Evolutionary conservation across 2,113 vertebrate genomes (phyloP).

Genomic region (Gadus chalcogrammus): DNA sequence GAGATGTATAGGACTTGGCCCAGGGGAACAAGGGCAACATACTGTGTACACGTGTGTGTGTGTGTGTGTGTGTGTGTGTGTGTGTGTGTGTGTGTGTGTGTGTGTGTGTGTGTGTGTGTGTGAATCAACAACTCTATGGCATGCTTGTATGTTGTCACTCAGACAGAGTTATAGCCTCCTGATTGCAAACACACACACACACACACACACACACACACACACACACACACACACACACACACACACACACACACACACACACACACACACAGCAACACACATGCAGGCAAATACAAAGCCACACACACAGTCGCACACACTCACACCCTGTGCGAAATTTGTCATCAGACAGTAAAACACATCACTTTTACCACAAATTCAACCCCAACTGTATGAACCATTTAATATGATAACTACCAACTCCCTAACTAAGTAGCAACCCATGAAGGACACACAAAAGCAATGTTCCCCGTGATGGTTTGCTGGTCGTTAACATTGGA

Average conservation of each 20-base stretch:
- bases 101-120: conserved; percentile 29
- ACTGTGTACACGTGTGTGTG: background rate
- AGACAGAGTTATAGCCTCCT: conserved; percentile 39
- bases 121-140: conserved; percentile 27
- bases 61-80: conserved; percentile 8
- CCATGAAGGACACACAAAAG: too few species aligned
- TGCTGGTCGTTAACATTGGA: too few species aligned
- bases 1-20: too few species aligned
- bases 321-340: background rate
- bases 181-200: background rate
- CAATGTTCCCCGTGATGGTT: too few species aligned
- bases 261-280: background rate
- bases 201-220: background rate
- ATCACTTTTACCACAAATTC: too few species aligned
- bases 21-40: too few species aligned
- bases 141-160: conserved; percentile 54
- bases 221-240: conserved; percentile 3
- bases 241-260: background rate
- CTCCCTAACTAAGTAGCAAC: too few species aligned
- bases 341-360: too few species aligned
- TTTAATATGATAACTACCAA: too few species aligned
- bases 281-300: conserved; percentile 5
- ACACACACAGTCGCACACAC: conserved; percentile 7
- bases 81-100: conserved; percentile 9
- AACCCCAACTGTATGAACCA: too few species aligned